These are phyloP conservation scores for Puma concolor DNA, from an alignment of 2,113 vertebrate species.

Conservation along the genomic window DNA sequence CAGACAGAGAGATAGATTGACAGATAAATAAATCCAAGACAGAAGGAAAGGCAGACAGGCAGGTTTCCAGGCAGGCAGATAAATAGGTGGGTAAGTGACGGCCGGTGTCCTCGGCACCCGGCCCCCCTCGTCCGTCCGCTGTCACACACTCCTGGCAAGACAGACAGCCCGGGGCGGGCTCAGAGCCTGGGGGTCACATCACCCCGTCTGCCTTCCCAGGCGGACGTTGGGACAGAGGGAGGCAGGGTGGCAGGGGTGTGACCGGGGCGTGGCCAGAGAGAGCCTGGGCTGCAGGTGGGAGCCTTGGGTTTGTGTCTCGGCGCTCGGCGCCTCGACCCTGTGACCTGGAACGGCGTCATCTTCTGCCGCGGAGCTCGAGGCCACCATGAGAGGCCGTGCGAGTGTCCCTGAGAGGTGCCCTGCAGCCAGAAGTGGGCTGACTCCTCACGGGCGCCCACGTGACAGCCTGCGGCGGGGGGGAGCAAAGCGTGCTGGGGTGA, in stretches of 20 bases:
- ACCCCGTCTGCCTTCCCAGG: not conserved
- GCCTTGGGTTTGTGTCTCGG: not conserved
- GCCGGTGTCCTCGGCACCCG: not conserved
- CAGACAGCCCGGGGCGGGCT: rapidly evolving
- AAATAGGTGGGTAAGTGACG: not conserved
- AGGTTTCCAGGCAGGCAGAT: not conserved
- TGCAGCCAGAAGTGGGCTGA: rapidly evolving
- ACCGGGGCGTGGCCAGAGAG: not conserved
- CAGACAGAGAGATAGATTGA: not conserved
- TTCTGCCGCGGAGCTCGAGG: not conserved
- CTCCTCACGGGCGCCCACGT: not conserved
- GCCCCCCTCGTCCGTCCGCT: rapidly evolving
- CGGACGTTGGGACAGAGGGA: not conserved
- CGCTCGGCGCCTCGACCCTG: rapidly evolving
- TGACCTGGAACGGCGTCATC: not conserved
- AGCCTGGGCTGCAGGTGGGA: not conserved
- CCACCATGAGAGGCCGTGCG: not conserved
- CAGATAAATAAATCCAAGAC: slow-evolving; percentile 14
- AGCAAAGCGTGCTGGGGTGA: rapidly evolving
- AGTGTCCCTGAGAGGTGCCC: not conserved
- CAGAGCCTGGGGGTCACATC: rapidly evolving
- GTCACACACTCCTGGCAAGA: rapidly evolving
- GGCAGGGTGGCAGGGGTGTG: not conserved
- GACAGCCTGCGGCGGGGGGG: not conserved
- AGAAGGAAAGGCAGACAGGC: not conserved